These are phyloP conservation scores for Philopotamus ludificatus DNA, from an alignment of 1,140 invertebrate species.

Conservation along the genomic window DNA sequence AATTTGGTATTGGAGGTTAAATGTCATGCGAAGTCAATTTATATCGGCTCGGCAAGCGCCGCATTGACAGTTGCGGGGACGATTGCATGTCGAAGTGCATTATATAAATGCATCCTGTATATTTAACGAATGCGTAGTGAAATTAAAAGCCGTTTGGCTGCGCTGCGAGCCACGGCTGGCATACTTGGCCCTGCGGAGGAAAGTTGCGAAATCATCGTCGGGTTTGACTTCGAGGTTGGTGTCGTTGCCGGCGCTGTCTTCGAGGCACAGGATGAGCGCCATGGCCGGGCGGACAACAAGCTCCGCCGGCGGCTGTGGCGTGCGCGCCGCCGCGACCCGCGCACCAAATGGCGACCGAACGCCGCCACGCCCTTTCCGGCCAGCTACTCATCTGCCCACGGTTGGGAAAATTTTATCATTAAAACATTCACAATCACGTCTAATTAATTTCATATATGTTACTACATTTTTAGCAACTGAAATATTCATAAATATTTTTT, in stretches of 20 bases:
- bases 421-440: too few species aligned
- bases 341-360: neutral
- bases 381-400: neutral
- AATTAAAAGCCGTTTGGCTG: too few species aligned
- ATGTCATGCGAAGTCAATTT: too few species aligned
- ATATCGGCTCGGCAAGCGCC: too few species aligned
- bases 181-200: constrained; percentile 32
- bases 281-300: constrained; percentile 6
- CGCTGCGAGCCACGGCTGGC: neutral
- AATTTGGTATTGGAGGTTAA: too few species aligned
- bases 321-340: neutral
- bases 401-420: too few species aligned
- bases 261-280: constrained; percentile 35
- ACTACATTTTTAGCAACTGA: too few species aligned
- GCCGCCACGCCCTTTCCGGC: neutral
- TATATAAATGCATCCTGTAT: neutral
- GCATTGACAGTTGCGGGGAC: too few species aligned
- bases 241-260: constrained; percentile 30
- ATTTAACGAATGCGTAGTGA: neutral
- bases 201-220: constrained; percentile 27
- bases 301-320: neutral
- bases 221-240: constrained; percentile 33
- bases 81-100: too few species aligned
- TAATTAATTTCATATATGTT: too few species aligned
- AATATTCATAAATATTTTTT: too few species aligned